phyloP scores from a whole-genome alignment of 2,113 vertebrate genomes.

The Chloropsis cyanopogon region DNA sequence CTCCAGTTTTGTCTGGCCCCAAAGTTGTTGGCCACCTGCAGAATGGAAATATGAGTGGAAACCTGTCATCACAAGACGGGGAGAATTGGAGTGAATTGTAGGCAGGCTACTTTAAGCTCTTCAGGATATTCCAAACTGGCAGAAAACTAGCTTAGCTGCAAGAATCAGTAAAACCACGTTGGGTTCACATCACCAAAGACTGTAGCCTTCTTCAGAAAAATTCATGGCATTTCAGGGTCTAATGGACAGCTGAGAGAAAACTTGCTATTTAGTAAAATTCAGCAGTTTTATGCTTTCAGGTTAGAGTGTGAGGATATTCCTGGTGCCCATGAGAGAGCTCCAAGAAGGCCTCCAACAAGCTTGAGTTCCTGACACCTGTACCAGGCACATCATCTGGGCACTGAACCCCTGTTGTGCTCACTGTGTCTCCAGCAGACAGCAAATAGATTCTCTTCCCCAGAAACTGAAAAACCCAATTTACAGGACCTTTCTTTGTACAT shows the following conservation, averaged over 20 bases:
- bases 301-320: background rate
- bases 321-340: background rate
- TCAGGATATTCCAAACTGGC: background rate
- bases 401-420: background rate
- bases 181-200: background rate
- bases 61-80: background rate
- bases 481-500: background rate
- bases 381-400: background rate
- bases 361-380: background rate
- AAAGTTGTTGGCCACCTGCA: background rate
- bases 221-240: background rate
- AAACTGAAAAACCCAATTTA: background rate
- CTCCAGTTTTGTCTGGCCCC: conserved; percentile 20
- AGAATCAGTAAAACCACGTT: background rate
- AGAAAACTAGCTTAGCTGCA: background rate
- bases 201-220: background rate
- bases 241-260: background rate
- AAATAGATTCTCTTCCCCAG: background rate
- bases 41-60: conserved; percentile 29
- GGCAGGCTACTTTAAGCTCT: conserved; percentile 5
- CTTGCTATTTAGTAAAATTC: background rate
- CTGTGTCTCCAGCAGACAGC: background rate
- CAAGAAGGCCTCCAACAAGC: background rate
- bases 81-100: background rate
- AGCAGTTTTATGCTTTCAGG: background rate